Percentiles rank a stretch among this genome's conserved stretches.
Evolutionary conservation across 2,888 invertebrate genomes (phyloP).

Genomic region (Cordilura impudica): DNA sequence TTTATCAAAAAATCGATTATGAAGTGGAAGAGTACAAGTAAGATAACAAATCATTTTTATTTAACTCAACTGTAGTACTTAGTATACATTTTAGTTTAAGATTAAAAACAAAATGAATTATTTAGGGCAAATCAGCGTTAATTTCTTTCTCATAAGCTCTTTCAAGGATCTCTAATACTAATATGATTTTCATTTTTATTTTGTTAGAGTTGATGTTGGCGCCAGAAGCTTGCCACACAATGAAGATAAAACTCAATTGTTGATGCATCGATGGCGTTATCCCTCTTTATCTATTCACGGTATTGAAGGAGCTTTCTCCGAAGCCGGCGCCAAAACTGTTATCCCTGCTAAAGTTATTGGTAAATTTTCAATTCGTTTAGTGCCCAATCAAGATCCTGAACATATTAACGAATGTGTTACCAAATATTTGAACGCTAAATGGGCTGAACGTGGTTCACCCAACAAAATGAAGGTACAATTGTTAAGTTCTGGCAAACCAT

Average conservation of each 20-base stretch:
- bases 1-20: constrained; percentile 92
- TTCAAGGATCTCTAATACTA: too few species aligned
- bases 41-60: constrained; percentile 60
- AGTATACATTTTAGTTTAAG: constrained; percentile 4
- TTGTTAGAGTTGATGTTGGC: constrained; percentile 82
- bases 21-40: constrained; percentile 87
- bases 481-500: constrained; percentile 84
- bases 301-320: constrained; percentile 94
- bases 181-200: not conserved
- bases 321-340: constrained; percentile 95
- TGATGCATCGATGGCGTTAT: constrained; percentile 97
- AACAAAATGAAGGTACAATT: constrained; percentile 86
- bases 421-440: constrained; percentile 86
- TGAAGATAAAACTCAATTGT: constrained; percentile 87
- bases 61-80: too few species aligned
- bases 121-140: too few species aligned
- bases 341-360: constrained; percentile 95
- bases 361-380: constrained; percentile 97
- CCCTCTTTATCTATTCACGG: constrained; percentile 97
- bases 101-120: constrained; percentile 1
- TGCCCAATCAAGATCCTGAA: constrained; percentile 94
- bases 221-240: constrained; percentile 84
- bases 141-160: too few species aligned
- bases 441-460: constrained; percentile 88
- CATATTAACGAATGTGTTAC: constrained; percentile 89